phyloP scores from a whole-genome alignment of 2,113 vertebrate species.

The Corvus moneduloides region DNA sequence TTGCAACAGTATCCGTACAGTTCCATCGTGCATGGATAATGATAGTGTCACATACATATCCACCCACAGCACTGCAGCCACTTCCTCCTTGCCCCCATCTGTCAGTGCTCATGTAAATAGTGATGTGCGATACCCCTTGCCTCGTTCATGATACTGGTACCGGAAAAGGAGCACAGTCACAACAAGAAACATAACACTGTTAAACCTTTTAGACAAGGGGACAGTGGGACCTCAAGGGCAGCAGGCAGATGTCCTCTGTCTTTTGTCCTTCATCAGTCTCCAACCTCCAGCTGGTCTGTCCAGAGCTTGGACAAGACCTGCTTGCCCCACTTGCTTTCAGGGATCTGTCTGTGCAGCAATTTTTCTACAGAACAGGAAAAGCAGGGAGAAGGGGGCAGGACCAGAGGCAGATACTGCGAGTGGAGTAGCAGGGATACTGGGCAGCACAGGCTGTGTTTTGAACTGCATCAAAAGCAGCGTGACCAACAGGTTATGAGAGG shows the following conservation, averaged over 20 bases:
- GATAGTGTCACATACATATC: not conserved
- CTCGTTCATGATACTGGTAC: accelerated
- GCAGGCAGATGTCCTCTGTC: not conserved
- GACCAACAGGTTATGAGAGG: not conserved
- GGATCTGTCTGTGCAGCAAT: not conserved
- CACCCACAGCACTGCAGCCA: not conserved
- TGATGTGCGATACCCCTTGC: not conserved
- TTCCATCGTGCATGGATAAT: not conserved
- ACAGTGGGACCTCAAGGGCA: not conserved
- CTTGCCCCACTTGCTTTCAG: not conserved
- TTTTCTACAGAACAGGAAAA: not conserved
- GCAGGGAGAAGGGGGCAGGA: not conserved
- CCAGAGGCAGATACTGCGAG: not conserved
- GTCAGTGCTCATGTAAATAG: not conserved
- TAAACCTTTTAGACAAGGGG: not conserved
- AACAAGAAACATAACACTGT: not conserved
- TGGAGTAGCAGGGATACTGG: not conserved
- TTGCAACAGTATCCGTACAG: not conserved
- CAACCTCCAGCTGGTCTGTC: not conserved
- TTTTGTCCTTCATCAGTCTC: not conserved
- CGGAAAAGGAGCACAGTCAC: not conserved
- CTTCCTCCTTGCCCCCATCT: not conserved
- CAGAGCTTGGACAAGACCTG: not conserved
- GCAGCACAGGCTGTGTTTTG: not conserved
- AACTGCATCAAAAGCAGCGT: not conserved